Evolutionary conservation across 2,113 vertebrate genomes (phyloP).

Genomic region (Cochlearius cochlearius): DNA sequence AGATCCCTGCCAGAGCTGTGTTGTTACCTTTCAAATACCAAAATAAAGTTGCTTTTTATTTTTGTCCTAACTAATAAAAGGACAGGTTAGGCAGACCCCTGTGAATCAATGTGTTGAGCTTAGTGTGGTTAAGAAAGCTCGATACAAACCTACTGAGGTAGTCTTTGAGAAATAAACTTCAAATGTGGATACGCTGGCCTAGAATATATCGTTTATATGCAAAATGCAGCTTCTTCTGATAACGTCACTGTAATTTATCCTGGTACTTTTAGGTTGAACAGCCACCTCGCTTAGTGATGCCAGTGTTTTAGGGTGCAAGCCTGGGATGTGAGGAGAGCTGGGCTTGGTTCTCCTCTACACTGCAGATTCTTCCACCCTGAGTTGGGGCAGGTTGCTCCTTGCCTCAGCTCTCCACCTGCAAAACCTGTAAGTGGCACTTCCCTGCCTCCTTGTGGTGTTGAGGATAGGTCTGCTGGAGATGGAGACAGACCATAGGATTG

Average conservation of each 20-base stretch:
- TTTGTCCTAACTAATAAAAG: neutral
- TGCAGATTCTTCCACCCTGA: rapidly evolving
- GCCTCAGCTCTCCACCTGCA: slow-evolving; percentile 4
- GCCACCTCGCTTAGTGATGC: neutral
- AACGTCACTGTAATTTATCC: neutral
- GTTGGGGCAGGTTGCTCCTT: neutral
- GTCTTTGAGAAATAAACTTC: neutral
- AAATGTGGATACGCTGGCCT: neutral
- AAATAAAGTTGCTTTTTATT: neutral
- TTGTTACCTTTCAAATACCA: neutral
- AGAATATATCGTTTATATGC: neutral
- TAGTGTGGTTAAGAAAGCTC: neutral
- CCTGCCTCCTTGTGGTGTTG: slow-evolving; percentile 49
- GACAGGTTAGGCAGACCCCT: neutral
- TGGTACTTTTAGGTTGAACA: neutral
- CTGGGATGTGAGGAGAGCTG: neutral
- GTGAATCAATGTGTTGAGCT: neutral
- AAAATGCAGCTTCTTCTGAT: neutral
- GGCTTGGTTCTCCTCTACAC: neutral
- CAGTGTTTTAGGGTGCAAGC: neutral
- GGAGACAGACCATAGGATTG: neutral
- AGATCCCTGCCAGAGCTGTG: neutral
- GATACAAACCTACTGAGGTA: neutral
- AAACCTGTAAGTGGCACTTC: neutral
- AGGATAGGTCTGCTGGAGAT: neutral